Evolutionary conservation across 1,140 invertebrate species (phyloP).

Genomic region (Rhagoletis zephyria): DNA sequence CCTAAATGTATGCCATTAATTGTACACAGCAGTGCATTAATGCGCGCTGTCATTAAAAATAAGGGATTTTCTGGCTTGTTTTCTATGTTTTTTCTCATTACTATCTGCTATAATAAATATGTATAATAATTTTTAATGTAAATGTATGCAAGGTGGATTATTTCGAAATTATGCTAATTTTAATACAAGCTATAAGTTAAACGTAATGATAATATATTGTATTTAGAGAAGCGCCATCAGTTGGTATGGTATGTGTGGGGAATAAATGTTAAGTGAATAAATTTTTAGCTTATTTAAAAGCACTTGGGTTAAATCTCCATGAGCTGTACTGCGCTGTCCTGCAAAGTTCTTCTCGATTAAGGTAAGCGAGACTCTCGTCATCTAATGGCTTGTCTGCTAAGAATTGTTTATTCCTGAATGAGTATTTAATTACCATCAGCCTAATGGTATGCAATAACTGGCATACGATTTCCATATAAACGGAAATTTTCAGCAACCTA

Average conservation of each 20-base stretch:
- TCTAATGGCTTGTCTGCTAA: no score
- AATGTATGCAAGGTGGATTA: conserved; percentile 17
- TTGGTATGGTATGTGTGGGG: no score
- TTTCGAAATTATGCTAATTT: background rate
- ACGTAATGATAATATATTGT: background rate
- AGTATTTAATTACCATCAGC: no score
- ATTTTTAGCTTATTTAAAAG: background rate
- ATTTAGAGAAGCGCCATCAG: background rate
- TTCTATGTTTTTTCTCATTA: background rate
- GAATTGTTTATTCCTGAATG: no score
- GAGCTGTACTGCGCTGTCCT: no score
- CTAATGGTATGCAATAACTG: no score
- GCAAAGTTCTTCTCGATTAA: no score
- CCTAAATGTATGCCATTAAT: conserved; percentile 51
- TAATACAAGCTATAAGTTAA: background rate
- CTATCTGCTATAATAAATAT: background rate
- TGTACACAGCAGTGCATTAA: conserved; percentile 40
- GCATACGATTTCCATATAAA: no score
- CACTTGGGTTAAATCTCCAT: no score
- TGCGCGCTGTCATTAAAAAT: conserved; percentile 41
- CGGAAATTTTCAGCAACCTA: no score
- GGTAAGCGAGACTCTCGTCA: no score
- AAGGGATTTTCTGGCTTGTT: background rate
- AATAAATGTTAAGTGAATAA: background rate
- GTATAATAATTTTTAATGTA: background rate